Evolutionary conservation across 1,140 invertebrate species (phyloP).

Genomic region (Drosophila nannoptera): DNA sequence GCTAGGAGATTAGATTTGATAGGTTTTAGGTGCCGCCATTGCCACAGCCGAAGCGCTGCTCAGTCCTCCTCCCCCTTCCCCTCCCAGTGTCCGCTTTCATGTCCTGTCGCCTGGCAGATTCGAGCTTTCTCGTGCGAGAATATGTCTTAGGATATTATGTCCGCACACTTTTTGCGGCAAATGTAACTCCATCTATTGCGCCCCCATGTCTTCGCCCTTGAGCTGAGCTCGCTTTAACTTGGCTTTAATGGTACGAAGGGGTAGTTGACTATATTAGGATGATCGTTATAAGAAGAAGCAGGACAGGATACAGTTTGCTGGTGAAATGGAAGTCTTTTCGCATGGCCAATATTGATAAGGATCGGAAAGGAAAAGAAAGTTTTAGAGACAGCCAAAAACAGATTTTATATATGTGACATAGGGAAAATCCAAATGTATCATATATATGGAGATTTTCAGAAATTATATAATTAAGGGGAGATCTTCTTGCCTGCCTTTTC

Average conservation of each 20-base stretch:
- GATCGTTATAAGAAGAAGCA: too few relatives aligned
- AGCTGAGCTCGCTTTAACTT: conserved; percentile 20
- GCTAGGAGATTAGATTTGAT: conserved; percentile 76
- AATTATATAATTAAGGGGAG: too few relatives aligned
- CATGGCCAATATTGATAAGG: too few relatives aligned
- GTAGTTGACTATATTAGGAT: too few relatives aligned
- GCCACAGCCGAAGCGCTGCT: conserved; percentile 42
- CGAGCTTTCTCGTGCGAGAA: conserved; percentile 11
- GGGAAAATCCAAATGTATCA: too few relatives aligned
- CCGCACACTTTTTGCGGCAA: conserved; percentile 16
- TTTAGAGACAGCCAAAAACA: too few relatives aligned
- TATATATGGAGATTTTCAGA: too few relatives aligned
- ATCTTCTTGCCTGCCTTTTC: too few relatives aligned
- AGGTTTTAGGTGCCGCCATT: conserved; percentile 68
- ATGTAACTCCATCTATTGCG: conserved; percentile 18
- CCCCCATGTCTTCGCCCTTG: background rate
- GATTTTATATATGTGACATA: too few relatives aligned
- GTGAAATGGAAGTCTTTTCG: too few relatives aligned
- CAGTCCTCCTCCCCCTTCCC: conserved; percentile 1
- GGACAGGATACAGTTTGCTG: too few relatives aligned
- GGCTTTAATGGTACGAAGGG: background rate
- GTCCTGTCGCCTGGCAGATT: conserved; percentile 23
- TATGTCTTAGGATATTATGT: conserved; percentile 32
- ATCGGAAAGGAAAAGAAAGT: too few relatives aligned
- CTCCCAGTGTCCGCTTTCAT: conserved; percentile 16